These are phyloP conservation scores for Pica pica DNA, from an alignment of 2,113 vertebrate genomes.

Conservation along the genomic window DNA sequence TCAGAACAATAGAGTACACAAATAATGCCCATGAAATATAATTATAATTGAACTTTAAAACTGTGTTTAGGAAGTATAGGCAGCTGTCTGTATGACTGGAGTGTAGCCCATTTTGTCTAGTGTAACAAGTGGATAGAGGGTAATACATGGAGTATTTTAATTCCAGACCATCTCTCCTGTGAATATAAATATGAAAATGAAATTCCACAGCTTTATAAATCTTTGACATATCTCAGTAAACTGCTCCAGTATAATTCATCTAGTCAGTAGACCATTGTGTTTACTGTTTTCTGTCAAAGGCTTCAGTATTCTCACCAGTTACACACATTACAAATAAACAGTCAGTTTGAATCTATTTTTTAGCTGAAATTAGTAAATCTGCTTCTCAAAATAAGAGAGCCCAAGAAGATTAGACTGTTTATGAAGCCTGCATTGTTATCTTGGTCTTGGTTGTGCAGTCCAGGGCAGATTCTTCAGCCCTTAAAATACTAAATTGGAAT, in stretches of 20 bases:
- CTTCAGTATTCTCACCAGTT: background rate
- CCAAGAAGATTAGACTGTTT: background rate
- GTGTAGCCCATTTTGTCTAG: background rate
- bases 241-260: background rate
- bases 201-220: background rate
- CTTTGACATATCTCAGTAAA: slow-evolving; percentile 21
- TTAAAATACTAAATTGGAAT: background rate
- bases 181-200: background rate
- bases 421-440: background rate
- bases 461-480: background rate
- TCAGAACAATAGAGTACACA: background rate
- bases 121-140: background rate
- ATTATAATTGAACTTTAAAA: background rate
- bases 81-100: background rate
- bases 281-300: background rate
- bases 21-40: background rate
- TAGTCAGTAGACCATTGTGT: background rate
- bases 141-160: background rate
- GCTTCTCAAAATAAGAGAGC: background rate
- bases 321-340: background rate
- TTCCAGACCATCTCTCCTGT: background rate
- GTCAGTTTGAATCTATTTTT: background rate
- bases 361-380: background rate
- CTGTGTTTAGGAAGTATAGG: background rate
- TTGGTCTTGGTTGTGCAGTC: background rate